Evolutionary conservation across 2,797 vertebrate genomes (phyloP).

Genomic region (Dryobates pubescens): DNA sequence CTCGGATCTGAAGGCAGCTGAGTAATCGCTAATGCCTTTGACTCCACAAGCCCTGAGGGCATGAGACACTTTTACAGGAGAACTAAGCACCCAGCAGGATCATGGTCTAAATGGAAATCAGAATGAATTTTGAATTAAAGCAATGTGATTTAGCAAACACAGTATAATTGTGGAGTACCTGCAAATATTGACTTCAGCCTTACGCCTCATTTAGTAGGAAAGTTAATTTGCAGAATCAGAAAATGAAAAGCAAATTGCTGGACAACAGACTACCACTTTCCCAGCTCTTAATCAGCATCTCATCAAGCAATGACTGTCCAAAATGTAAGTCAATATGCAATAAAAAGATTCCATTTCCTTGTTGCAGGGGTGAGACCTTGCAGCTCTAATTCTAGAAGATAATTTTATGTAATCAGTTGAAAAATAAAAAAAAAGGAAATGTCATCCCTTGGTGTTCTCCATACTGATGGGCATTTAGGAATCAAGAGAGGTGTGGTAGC

Average conservation of each 20-base stretch:
- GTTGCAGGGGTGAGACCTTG: neutral
- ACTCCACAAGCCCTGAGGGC: neutral
- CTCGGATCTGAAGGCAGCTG: neutral
- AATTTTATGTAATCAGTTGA: neutral
- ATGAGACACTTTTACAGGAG: neutral
- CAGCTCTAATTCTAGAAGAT: neutral
- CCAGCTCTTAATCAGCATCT: slow-evolving; percentile 23
- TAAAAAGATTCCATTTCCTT: slow-evolving; percentile 24
- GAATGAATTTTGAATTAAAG: slow-evolving; percentile 48
- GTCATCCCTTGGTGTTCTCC: neutral
- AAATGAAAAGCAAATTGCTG: slow-evolving; percentile 57
- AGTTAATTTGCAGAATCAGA: slow-evolving; percentile 51
- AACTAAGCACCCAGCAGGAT: slow-evolving; percentile 14
- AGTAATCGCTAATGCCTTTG: neutral
- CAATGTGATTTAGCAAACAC: slow-evolving; percentile 51
- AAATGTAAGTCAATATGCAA: neutral
- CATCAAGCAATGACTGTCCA: neutral
- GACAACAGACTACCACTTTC: slow-evolving; percentile 20
- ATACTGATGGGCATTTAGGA: neutral
- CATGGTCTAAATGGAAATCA: slow-evolving; percentile 42
- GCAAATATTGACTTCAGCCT: slow-evolving; percentile 65
- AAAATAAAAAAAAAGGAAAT: neutral
- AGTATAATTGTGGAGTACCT: slow-evolving; percentile 51
- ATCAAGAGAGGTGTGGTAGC: neutral
- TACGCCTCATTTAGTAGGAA: slow-evolving; percentile 39